Evolutionary conservation across 2,797 vertebrate genomes (phyloP), one percentile per base, ranked within the genome.

Genomic region (Pelodytes ibericus): DNA sequence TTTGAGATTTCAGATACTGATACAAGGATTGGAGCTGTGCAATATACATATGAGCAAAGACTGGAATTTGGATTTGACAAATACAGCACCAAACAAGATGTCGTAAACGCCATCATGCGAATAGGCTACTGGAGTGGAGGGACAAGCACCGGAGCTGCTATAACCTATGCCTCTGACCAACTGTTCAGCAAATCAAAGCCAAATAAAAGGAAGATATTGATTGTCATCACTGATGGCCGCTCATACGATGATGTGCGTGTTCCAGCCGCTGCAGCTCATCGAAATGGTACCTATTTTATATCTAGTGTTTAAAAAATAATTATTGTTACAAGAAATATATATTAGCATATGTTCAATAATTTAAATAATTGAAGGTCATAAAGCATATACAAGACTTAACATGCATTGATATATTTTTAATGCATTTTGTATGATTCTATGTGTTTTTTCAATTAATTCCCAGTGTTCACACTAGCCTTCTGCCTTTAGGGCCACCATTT

Each of bases 1-100:
- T 99, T 99, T 0, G 97, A 99, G 92, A 96, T 99, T 73, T 99
- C 98, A 0, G 97, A 98, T 86, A 98, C 95, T 0, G 97, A 97
- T 87, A 98, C 98, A 0, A 93, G 97, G 2, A 86, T 99, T 0
- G 97, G 97, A 4, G 95, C 95, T 0, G 92, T 99, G 82, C 98
- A 99, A 89, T 99, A 99, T 88, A 99, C 98, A 22, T 99, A 99
- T 0, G 96, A 99, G 85, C 98, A 99, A 87, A 87, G 97, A 84
- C 89, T 99, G 57, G 98, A 99, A 90, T 98, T 99, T 25, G 92
- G 92, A 72, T 97, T 99, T 0, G 95, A 95, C 20, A 87, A 94
- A 82, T 89, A 98, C 87, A 89, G 88, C 88, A 91, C 88, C 2
- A 99, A 98, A 86, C 86, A 92, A 0, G 95, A 96, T 0, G 79